A percentile compares a stretch with the other conserved stretches of the same genome.
Conservation (phyloP, 2,113 vertebrate species). For the Engystomops pustulosus region DNA sequence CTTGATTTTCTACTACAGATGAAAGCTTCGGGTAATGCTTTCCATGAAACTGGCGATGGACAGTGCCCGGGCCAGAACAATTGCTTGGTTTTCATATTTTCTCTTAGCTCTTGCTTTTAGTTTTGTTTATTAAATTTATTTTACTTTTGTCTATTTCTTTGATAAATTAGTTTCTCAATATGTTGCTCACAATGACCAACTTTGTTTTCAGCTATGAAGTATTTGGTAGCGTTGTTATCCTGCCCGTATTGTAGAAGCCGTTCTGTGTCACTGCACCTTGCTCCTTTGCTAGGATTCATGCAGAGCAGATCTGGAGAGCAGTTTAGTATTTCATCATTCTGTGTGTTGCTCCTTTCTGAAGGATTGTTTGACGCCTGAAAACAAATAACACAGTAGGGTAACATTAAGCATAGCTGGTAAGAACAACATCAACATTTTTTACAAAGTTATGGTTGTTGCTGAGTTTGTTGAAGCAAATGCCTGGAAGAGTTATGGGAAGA, state of each 20-base stretch:
- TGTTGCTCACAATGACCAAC: background rate
- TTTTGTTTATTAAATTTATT: too few species aligned
- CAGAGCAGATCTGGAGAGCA: conserved; percentile 17
- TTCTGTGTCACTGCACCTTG: conserved; percentile 12
- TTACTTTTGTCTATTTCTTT: background rate
- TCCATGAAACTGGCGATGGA: too few species aligned
- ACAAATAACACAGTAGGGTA: conserved; percentile 56
- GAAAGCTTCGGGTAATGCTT: too few species aligned
- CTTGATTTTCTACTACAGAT: too few species aligned
- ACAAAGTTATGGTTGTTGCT: conserved; percentile 52
- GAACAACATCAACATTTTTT: conserved; percentile 53
- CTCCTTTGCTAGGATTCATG: background rate
- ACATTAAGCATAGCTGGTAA: conserved; percentile 50
- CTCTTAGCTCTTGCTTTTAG: too few species aligned
- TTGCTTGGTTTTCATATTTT: too few species aligned
- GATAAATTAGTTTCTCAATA: background rate
- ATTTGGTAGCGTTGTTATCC: background rate
- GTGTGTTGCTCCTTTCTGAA: conserved; percentile 28
- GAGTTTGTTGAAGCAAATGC: conserved; percentile 42
- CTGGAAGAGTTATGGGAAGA: conserved; percentile 26
- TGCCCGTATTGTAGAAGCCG: background rate
- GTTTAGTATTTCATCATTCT: conserved; percentile 53
- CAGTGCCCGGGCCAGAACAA: too few species aligned
- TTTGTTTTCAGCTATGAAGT: background rate
- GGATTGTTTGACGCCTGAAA: conserved; percentile 38